Evolutionary conservation across 2,888 invertebrate species (phyloP).

Genomic region (Dendrolimus houi): DNA sequence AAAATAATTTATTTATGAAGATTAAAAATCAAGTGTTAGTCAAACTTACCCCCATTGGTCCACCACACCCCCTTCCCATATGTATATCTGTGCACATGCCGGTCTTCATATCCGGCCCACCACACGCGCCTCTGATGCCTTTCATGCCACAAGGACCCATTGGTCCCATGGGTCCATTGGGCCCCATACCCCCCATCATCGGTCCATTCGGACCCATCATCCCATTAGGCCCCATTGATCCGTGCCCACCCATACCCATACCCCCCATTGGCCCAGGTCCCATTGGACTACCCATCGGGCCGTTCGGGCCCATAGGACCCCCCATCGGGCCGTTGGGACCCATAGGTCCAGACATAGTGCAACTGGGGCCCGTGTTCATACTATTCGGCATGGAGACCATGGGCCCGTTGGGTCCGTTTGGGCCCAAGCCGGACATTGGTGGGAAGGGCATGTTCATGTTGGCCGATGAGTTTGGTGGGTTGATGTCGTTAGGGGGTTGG

Average conservation of each 20-base stretch:
- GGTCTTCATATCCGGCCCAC: conserved; percentile 69
- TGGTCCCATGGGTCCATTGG: conserved; percentile 68
- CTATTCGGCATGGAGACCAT: conserved; percentile 66
- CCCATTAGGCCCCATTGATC: conserved; percentile 51
- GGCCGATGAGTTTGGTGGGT: conserved; percentile 56
- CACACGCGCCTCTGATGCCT: conserved; percentile 62
- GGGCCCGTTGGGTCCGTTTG: conserved; percentile 59
- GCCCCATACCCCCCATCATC: conserved; percentile 64
- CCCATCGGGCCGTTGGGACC: conserved; percentile 50
- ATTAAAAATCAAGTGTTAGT: background rate
- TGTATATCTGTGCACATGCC: conserved; percentile 73
- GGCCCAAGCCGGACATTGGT: conserved; percentile 56
- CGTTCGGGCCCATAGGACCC: conserved; percentile 39
- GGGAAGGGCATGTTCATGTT: conserved; percentile 62
- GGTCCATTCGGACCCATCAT: conserved; percentile 65
- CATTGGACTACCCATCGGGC: conserved; percentile 49
- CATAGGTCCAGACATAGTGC: conserved; percentile 66
- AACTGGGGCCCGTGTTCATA: conserved; percentile 63
- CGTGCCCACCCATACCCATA: conserved; percentile 33
- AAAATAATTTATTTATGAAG: no score
- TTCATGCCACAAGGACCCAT: conserved; percentile 73
- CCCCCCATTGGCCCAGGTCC: conserved; percentile 56
- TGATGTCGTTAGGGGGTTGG: conserved; percentile 50
- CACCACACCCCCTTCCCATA: conserved; percentile 70
- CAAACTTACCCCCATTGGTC: conserved; percentile 68